A percentile compares a stretch with the other conserved stretches of the same genome.
These are phyloP conservation scores for Oenanthe melanoleuca DNA, from an alignment of 2,113 vertebrate genomes.

Conservation along the genomic window DNA sequence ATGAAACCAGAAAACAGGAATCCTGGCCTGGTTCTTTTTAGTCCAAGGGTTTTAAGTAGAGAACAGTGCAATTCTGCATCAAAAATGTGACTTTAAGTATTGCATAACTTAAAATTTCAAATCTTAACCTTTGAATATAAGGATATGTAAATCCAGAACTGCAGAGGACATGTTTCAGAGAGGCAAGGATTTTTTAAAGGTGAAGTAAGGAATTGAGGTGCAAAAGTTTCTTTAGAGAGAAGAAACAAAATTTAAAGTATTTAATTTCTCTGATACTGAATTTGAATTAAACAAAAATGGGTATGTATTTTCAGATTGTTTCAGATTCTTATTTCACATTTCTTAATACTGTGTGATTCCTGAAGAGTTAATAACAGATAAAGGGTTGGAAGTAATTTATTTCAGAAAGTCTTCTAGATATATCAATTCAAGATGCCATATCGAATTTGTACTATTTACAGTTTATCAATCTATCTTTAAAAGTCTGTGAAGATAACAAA, in stretches of 20 bases:
- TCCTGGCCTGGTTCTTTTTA: not conserved
- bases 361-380: slow-evolving; percentile 47
- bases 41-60: not conserved
- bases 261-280: not conserved
- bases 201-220: not conserved
- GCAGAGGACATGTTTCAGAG: not conserved
- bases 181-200: not conserved
- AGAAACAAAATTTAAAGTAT: not conserved
- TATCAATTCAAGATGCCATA: slow-evolving; percentile 5
- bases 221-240: not conserved
- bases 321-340: not conserved
- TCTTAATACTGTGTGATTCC: not conserved
- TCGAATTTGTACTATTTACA: slow-evolving; percentile 19
- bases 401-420: slow-evolving; percentile 26
- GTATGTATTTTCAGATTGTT: not conserved
- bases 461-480: slow-evolving; percentile 53
- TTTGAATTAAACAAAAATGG: not conserved
- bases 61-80: not conserved
- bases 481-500: slow-evolving; percentile 50
- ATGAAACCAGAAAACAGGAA: not conserved
- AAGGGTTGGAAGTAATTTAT: slow-evolving; percentile 2
- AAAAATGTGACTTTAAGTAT: not conserved
- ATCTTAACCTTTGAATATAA: not conserved
- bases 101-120: not conserved
- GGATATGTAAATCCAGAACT: not conserved